Conservation (phyloP, 2,888 invertebrate species). For the Steinernema scapterisci region DNA sequence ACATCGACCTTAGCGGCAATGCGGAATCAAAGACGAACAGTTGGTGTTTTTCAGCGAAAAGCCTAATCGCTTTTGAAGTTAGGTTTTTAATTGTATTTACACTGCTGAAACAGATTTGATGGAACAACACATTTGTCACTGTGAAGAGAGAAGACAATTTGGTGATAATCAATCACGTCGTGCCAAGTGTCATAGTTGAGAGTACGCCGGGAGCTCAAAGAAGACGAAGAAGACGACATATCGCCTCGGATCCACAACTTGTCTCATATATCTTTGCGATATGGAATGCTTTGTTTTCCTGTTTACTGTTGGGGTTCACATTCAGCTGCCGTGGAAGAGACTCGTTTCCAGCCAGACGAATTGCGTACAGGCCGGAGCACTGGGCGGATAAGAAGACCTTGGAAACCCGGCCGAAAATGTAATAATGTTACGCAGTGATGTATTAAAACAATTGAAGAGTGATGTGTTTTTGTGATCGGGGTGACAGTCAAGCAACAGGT, state of each 20-base stretch:
- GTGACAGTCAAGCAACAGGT: not conserved
- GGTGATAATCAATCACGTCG: constrained; percentile 28
- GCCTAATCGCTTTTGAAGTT: not conserved
- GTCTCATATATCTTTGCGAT: not conserved
- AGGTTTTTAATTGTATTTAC: constrained; percentile 27
- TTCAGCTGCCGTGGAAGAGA: not conserved
- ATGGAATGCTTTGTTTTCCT: constrained; percentile 4
- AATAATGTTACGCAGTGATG: not conserved
- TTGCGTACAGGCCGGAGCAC: not conserved
- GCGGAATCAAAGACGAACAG: not conserved
- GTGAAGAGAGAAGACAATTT: constrained; percentile 30
- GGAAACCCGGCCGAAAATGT: not conserved
- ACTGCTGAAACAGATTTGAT: constrained; percentile 25
- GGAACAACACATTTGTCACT: constrained; percentile 30
- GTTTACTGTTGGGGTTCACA: constrained; percentile 2
- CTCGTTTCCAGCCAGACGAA: not conserved
- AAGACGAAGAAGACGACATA: constrained; percentile 18
- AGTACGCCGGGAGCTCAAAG: constrained; percentile 17
- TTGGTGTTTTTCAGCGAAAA: constrained; percentile 4
- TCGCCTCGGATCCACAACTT: not conserved
- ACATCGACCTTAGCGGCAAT: too few species aligned
- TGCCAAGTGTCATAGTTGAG: constrained; percentile 28
- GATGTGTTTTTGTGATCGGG: not conserved
- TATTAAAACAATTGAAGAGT: constrained; percentile 14
- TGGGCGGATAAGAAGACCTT: not conserved